Base-by-base conservation (phyloP, 1,140 invertebrate genomes). In the Aphaenogaster floridana region DNA sequence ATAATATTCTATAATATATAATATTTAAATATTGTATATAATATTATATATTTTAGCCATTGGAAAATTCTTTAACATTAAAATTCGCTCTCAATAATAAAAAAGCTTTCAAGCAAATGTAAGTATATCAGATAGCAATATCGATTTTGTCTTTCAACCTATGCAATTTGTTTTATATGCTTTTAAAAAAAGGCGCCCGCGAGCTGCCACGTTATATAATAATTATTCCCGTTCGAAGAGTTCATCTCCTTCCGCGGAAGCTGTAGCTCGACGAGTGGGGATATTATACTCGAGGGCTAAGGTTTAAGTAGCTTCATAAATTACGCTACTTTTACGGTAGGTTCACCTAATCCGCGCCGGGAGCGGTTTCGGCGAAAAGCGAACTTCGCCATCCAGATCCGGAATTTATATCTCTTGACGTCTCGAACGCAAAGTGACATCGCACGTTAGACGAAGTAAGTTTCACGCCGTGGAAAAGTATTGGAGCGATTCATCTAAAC, bases 221-320 rank as follows among this genome's bases (percentile, higher is more conserved):
- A 76, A 89, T 90, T 68, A 90, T 89, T 86, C 52, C 21, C 48
- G 52, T 89, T 89, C 68, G 74, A 89, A 59, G 81, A 89, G 88
- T 89, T 87, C 71, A 90, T 89, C 84, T 69, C 57, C 57, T 69
- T 57, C 6, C 48, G 54, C 34, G 87, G 7, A 78, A 59, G n/a
- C 36, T 54, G 48, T 17, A 36, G 45, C 50, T 86, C 48, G 69
- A 45, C 66, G 76, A 48, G 68, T 42, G 61, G 13, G 7, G 54
- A 84, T 77, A 89, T 90, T 89, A 80, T 89, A 86, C 69, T 74
- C 61, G 34, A 34, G 42, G 64, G 81, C 69, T 81, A 89, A 54
- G 84, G 50, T 89, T 89, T 90, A 89, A 90, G 89, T 90, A 78
- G 88, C 57, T 83, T 90, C 89, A 90, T 90, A 89, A 90, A 90